Percentiles rank a stretch among this genome's conserved stretches.
These are phyloP conservation scores for Polydesmus complanatus DNA, from an alignment of 2,888 invertebrate genomes.

Conservation along the genomic window DNA sequence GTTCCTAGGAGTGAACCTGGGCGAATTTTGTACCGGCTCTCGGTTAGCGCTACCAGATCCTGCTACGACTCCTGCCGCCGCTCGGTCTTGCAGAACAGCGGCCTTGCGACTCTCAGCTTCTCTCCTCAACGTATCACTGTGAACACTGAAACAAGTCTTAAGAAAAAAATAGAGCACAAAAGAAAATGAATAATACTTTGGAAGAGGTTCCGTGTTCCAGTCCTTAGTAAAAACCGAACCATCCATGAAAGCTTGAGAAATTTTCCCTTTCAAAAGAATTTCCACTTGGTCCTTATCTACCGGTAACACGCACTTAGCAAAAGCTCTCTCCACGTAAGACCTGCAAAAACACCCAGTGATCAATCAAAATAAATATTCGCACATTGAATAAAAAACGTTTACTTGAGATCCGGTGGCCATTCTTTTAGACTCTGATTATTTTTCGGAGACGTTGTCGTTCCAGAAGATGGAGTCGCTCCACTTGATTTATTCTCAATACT, in stretches of 20 bases:
- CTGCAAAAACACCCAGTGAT: slow-evolving; percentile 25
- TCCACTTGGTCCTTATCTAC: slow-evolving; percentile 89
- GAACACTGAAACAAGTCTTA: slow-evolving; percentile 12
- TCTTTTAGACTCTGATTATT: background rate
- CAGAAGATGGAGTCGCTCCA: slow-evolving; percentile 1
- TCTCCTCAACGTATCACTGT: slow-evolving; percentile 18
- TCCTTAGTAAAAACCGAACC: slow-evolving; percentile 78
- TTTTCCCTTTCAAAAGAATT: slow-evolving; percentile 82
- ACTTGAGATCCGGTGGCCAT: background rate
- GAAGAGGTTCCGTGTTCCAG: slow-evolving; percentile 88
- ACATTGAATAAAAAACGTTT: background rate
- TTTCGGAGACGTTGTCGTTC: background rate
- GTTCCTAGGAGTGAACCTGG: too few species aligned
- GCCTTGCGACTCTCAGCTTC: slow-evolving; percentile 19
- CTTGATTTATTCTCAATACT: too few species aligned
- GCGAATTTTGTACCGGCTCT: background rate
- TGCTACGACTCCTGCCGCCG: background rate
- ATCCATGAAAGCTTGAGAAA: slow-evolving; percentile 75
- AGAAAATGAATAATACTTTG: slow-evolving; percentile 37
- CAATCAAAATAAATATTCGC: background rate
- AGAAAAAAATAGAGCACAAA: background rate
- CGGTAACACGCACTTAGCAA: slow-evolving; percentile 71
- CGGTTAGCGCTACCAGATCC: background rate
- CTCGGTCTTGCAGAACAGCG: slow-evolving; percentile 16
- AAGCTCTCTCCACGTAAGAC: slow-evolving; percentile 81